These are phyloP conservation scores for Camponotus pennsylvanicus DNA, from an alignment of 1,140 invertebrate species.

Conservation along the genomic window DNA sequence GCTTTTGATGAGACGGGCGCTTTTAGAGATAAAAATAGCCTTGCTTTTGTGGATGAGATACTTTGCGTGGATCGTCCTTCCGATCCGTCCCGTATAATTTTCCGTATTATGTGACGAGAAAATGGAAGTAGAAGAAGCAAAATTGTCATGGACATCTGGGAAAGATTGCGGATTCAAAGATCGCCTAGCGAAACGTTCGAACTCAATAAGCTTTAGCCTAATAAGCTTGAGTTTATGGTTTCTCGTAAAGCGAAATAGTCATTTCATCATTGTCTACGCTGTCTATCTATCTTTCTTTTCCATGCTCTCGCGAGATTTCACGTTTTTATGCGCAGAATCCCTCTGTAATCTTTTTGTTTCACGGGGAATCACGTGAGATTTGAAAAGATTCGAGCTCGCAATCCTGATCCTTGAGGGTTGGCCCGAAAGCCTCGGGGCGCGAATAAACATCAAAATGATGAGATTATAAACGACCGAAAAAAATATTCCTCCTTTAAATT, in stretches of 20 bases:
- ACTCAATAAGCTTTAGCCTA: constrained; percentile 51
- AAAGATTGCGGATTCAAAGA: constrained; percentile 58
- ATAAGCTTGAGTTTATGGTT: constrained; percentile 69
- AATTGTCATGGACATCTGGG: constrained; percentile 48
- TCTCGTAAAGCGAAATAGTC: constrained; percentile 78
- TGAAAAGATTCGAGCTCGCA: constrained; percentile 25
- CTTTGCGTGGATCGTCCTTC: constrained; percentile 9
- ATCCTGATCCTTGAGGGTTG: constrained; percentile 1
- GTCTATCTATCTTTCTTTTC: not conserved
- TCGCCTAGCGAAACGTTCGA: constrained; percentile 55
- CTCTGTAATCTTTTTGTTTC: constrained; percentile 60
- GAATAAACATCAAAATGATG: constrained; percentile 53
- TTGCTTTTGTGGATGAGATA: constrained; percentile 28
- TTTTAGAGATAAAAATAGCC: constrained; percentile 11
- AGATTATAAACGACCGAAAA: constrained; percentile 21
- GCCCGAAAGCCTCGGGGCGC: not conserved
- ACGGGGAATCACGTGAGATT: constrained; percentile 41
- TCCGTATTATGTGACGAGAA: not conserved
- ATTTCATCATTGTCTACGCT: constrained; percentile 76
- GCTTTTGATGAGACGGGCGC: constrained; percentile 11
- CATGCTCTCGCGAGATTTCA: constrained; percentile 4
- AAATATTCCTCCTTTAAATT: constrained; percentile 44
- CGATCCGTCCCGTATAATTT: constrained; percentile 47
- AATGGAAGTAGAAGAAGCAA: not conserved
- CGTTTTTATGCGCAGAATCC: constrained; percentile 40